Percentiles rank a stretch among this genome's conserved stretches.
Evolutionary conservation across 2,113 vertebrate species (phyloP).

Genomic region (Plecturocebus donacophilus): DNA sequence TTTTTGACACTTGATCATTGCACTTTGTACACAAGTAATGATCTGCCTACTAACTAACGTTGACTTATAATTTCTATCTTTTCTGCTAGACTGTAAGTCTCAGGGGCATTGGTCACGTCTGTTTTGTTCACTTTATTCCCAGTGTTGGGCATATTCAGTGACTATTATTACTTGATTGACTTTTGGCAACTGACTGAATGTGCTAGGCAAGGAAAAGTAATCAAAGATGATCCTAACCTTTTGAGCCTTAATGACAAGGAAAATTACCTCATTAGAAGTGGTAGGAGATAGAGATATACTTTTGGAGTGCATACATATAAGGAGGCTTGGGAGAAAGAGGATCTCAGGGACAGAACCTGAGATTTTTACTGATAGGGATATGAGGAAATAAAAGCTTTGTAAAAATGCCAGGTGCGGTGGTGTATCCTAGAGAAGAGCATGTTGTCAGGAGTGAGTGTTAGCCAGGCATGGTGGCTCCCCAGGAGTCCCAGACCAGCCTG

Average conservation of each 20-base stretch:
- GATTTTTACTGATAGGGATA: not conserved
- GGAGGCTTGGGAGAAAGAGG: not conserved
- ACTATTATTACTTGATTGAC: constrained; percentile 17
- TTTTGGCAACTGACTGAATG: not conserved
- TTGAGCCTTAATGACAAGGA: not conserved
- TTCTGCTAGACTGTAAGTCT: not conserved
- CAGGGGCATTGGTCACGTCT: not conserved
- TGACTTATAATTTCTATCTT: not conserved
- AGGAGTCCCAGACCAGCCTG: too few relatives aligned
- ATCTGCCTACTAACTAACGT: not conserved
- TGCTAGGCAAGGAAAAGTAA: not conserved
- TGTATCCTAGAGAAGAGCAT: not conserved
- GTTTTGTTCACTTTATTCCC: constrained; percentile 24
- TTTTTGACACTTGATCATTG: not conserved
- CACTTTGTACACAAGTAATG: not conserved
- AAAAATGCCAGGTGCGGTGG: not conserved
- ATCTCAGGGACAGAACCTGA: not conserved
- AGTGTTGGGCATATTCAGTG: not conserved
- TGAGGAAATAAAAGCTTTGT: not conserved
- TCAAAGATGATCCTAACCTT: not conserved
- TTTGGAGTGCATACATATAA: not conserved
- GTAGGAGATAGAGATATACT: not conserved
- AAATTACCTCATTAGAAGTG: not conserved
- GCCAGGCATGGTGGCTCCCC: too few relatives aligned
- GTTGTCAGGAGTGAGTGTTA: not conserved